Conservation (phyloP, 1,140 invertebrate species). For the Listronotus oregonensis region DNA sequence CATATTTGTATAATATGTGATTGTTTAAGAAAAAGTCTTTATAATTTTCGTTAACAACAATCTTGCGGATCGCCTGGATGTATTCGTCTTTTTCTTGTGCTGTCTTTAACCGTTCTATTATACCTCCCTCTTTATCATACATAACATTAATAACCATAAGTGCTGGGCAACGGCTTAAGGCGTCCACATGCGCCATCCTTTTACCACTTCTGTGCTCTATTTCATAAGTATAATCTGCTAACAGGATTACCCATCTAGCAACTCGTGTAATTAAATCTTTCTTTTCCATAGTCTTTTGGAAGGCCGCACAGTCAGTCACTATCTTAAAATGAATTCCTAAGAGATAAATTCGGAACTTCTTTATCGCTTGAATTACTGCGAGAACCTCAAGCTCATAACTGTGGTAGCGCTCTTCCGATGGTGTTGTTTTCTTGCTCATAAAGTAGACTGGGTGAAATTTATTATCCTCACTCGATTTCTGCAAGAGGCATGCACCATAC, state of each 20-base stretch:
- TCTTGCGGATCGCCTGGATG: constrained; percentile 37
- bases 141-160: constrained; percentile 38
- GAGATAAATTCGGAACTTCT: constrained; percentile 60
- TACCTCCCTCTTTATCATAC: constrained; percentile 15
- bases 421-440: constrained; percentile 50
- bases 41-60: constrained; percentile 37
- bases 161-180: constrained; percentile 54
- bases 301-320: constrained; percentile 53
- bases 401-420: constrained; percentile 50
- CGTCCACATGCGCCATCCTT: constrained; percentile 56
- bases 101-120: constrained; percentile 22
- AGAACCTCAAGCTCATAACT: constrained; percentile 60
- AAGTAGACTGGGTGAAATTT: constrained; percentile 57
- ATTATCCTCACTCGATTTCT: constrained; percentile 46
- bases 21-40: constrained; percentile 40
- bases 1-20: constrained; percentile 37
- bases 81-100: constrained; percentile 26
- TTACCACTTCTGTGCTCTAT: constrained; percentile 50
- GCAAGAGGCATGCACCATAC: constrained; percentile 49
- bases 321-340: constrained; percentile 58
- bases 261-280: constrained; percentile 47
- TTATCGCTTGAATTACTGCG: constrained; percentile 58
- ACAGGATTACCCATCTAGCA: constrained; percentile 50
- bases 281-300: constrained; percentile 47
- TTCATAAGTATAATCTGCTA: constrained; percentile 51